Evolutionary conservation across 2,797 vertebrate species (phyloP).

Genomic region (Pristis pectinata): DNA sequence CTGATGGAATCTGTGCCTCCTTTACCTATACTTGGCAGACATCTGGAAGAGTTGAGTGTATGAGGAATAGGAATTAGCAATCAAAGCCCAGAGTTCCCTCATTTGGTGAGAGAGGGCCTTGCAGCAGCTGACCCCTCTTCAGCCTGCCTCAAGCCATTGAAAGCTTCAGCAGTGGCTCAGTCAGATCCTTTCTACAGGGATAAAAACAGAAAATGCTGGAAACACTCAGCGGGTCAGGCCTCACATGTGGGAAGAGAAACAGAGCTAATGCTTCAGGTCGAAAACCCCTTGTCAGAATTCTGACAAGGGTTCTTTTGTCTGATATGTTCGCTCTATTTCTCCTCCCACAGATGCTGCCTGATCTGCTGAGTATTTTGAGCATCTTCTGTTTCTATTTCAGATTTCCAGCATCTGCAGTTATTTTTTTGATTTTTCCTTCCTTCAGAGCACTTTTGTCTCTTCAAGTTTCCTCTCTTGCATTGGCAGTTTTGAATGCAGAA

Average conservation of each 20-base stretch:
- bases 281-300: too few species aligned
- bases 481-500: not conserved
- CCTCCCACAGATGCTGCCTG: too few species aligned
- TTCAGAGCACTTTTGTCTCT: not conserved
- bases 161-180: not conserved
- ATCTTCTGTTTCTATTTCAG: too few species aligned
- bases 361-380: too few species aligned
- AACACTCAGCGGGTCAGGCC: too few species aligned
- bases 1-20: not conserved
- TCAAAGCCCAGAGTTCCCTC: not conserved
- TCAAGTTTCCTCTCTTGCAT: not conserved
- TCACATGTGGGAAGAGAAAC: too few species aligned
- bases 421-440: too few species aligned
- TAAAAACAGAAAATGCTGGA: too few species aligned
- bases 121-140: not conserved
- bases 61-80: not conserved
- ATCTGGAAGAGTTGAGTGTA: not conserved
- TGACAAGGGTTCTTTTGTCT: too few species aligned
- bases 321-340: too few species aligned
- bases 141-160: not conserved
- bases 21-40: not conserved
- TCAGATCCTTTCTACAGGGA: not conserved
- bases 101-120: not conserved
- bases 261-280: too few species aligned
- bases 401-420: too few species aligned